Evolutionary conservation across 2,888 invertebrate species (phyloP), one percentile per base, ranked within the genome.

Genomic region (Stenotaenia linearis): DNA sequence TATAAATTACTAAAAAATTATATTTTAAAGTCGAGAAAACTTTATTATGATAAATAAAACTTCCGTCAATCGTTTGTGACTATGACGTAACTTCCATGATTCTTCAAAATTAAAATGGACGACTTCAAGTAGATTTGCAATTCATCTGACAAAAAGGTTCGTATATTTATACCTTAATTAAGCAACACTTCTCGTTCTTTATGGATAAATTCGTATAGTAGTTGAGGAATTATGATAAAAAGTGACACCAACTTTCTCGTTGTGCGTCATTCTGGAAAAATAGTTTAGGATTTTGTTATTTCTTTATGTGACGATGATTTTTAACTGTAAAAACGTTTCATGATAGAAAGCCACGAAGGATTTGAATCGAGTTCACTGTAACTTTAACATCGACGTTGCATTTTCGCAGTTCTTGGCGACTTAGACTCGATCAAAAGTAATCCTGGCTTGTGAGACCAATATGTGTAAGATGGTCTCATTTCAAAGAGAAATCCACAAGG

Each of bases 1-100:
- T 69, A 69, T 69, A 69, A 69, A 69, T 69, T 25, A 69, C 69
- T 28, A 69, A 61, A 69, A 69, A 69, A 69, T 69, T 28, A 69
- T 25, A 25, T 0, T 69, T 6, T 50, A 18, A 50, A 32, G 32
- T 32, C 32, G 32, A 32, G 32, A 32, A 9, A 32, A 32, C 32
- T 32, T 6, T 32, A 9, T 32, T 32, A 32, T 32, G 32, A 32
- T 9, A 32, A 32, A 32, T 32, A 32, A 32, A 32, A 9, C 9
- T 32, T 32, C 9, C 32, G 32, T n/a, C n/a, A n/a, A 32, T 9
- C 32, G 9, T 32, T 32, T 32, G 9, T 9, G 9, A 32, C 9
- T 32, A 32, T 32, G 32, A 32, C 32, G 32, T 32, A 32, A 32
- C 9, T 4, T 6, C 9, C 32, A 32, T 9, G 32, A 32, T 4